phyloP scores from a whole-genome alignment of 1,140 invertebrate species.

The Euborellia annulipes region DNA sequence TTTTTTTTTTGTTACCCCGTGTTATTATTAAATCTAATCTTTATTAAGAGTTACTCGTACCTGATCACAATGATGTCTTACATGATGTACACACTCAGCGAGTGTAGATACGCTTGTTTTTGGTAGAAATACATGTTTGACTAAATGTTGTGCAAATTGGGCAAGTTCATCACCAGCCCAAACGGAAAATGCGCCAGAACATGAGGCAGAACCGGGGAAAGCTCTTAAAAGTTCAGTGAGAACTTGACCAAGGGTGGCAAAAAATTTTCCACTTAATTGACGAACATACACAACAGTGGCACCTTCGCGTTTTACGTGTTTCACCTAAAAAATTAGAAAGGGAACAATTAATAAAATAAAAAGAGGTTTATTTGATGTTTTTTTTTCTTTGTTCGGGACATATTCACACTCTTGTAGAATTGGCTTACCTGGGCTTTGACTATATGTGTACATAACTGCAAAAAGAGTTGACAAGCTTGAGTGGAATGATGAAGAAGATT shows the following conservation, averaged over 20 bases:
- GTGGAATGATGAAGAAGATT: slow-evolving; percentile 65
- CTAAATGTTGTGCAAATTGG: slow-evolving; percentile 62
- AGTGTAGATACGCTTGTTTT: slow-evolving; percentile 69
- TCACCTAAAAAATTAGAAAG: too few relatives aligned
- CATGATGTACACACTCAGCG: slow-evolving; percentile 69
- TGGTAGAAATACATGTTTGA: slow-evolving; percentile 82
- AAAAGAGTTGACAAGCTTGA: slow-evolving; percentile 70
- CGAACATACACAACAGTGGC: slow-evolving; percentile 71
- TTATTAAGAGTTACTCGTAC: too few relatives aligned
- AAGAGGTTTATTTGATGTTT: too few relatives aligned
- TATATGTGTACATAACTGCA: slow-evolving; percentile 67
- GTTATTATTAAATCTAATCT: too few relatives aligned
- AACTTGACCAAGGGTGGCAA: slow-evolving; percentile 74
- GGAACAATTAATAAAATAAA: too few relatives aligned
- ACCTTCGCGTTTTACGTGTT: slow-evolving; percentile 75
- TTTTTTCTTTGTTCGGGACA: too few relatives aligned
- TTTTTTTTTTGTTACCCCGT: too few relatives aligned
- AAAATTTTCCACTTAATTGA: slow-evolving; percentile 72
- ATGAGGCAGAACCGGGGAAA: slow-evolving; percentile 57
- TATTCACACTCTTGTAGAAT: too few relatives aligned
- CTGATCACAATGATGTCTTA: slow-evolving; percentile 58
- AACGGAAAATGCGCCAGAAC: slow-evolving; percentile 65
- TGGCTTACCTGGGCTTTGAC: slow-evolving; percentile 49
- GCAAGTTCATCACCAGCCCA: slow-evolving; percentile 82
- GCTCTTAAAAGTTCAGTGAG: slow-evolving; percentile 68